Conservation (phyloP, 1,140 invertebrate species). For the Lordiphosa collinella region DNA sequence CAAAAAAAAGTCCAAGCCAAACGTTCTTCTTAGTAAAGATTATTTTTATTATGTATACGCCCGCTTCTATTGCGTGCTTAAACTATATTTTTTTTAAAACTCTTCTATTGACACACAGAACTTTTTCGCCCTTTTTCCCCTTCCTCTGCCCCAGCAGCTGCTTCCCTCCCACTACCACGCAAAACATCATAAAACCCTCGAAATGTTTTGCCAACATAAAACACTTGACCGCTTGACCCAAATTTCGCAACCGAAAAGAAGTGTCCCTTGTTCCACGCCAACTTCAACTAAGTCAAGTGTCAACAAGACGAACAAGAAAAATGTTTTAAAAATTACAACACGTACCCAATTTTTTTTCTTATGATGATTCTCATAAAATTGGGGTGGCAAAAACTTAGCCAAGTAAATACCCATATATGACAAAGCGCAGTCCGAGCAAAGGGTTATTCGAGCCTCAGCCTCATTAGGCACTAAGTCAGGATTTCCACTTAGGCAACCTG, state of each 20-base stretch:
- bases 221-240: conserved; percentile 71
- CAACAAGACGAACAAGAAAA: conserved; percentile 52
- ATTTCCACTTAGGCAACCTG: conserved; percentile 38
- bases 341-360: conserved; percentile 57
- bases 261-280: conserved; percentile 33
- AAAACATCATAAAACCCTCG: conserved; percentile 54
- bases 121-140: conserved; percentile 5
- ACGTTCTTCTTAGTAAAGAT: too few relatives aligned
- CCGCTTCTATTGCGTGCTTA: background rate
- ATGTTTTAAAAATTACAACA: conserved; percentile 75
- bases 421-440: conserved; percentile 13
- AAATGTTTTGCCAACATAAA: conserved; percentile 39
- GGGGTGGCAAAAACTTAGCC: conserved; percentile 30
- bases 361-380: conserved; percentile 65
- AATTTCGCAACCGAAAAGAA: conserved; percentile 39
- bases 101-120: conserved; percentile 1
- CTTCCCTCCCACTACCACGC: conserved; percentile 3
- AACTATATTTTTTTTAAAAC: background rate
- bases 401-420: conserved; percentile 23
- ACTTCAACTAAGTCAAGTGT: conserved; percentile 44
- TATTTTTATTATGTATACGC: background rate
- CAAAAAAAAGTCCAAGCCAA: too few relatives aligned
- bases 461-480: conserved; percentile 44
- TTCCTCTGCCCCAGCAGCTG: conserved; percentile 6
- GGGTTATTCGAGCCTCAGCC: conserved; percentile 34